Evolutionary conservation across 1,140 invertebrate genomes (phyloP), one percentile per base, ranked within the genome.

Genomic region (Drosophila sturtevanti): DNA sequence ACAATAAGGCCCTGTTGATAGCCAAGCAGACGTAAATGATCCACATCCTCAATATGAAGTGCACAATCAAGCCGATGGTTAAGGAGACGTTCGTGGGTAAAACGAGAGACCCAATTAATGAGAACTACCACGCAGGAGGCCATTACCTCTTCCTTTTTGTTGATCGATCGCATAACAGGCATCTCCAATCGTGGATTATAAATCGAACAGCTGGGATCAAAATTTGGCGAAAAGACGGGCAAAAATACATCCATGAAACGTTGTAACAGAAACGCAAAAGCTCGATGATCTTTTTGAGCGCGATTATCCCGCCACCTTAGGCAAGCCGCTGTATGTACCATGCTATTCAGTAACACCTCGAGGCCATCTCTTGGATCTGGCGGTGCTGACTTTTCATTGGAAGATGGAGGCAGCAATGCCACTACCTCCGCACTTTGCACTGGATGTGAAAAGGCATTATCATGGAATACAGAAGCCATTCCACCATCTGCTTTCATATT

Each of bases 171-270:
- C 66, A 95, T 92, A 4, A 79, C 76, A 41, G 93, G 93, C 76
- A 94, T 93, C 95, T 97, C 97, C 91, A 98, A 93, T 90, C 95
- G 95, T 35, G 97, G 97, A 90, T 96, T 95, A 90, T 99, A 99
- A 22, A 99, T 93, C 24, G 96, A 97, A 78, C 96, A 97, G 79
- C 94, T 95, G 51, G 95, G 93, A 89, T 96, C 95, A 90, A 98
- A 98, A 79, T 96, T 95, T 0, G 98, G 97, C 92, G 98, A 98
- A 78, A 99, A 96, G 81, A 97, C 94, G 31, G 95, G 96, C 68
- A 99, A 93, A 92, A 99, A 99, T 89, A 96, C 97, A 41, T 95
- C 93, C 93, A 98, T 98, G 90, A 99, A 99, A 79, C 96, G 96
- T 90, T 98, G 96, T 91, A 99, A 94, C 62, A 99, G 93, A 93